These are phyloP conservation scores for Neosilurus mollespiculum DNA, from an alignment of 2,797 vertebrate species.

Conservation along the genomic window DNA sequence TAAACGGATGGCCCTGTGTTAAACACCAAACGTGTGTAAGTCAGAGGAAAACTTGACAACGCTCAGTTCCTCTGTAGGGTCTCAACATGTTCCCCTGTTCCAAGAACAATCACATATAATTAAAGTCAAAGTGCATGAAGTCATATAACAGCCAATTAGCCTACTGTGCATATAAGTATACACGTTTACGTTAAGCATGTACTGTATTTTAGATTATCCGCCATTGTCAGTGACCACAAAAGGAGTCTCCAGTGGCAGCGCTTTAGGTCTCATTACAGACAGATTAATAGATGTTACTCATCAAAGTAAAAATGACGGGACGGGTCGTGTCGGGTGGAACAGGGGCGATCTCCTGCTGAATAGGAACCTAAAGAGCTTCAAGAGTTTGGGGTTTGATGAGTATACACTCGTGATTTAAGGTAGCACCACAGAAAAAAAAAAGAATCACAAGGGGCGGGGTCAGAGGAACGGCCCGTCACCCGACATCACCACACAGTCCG, in stretches of 20 bases:
- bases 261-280: neutral
- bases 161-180: neutral
- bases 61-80: neutral
- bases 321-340: too few relatives aligned
- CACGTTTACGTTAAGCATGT: neutral
- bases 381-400: too few relatives aligned
- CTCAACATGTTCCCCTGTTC: neutral
- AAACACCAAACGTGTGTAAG: neutral
- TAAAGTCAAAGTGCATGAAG: neutral
- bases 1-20: conserved; percentile 91
- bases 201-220: too few relatives aligned
- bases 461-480: too few relatives aligned
- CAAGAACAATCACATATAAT: neutral
- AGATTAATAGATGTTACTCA: too few relatives aligned
- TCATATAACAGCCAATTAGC: neutral
- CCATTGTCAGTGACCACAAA: neutral
- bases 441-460: too few relatives aligned
- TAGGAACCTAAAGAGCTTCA: too few relatives aligned
- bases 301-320: too few relatives aligned
- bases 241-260: neutral
- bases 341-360: too few relatives aligned
- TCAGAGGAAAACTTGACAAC: neutral
- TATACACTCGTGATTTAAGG: too few relatives aligned
- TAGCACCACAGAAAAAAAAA: too few relatives aligned
- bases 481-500: too few relatives aligned